A percentile compares a stretch with the other conserved stretches of the same genome.
Conservation (phyloP, 2,888 invertebrate species). For the Ypsolopha sequella region DNA sequence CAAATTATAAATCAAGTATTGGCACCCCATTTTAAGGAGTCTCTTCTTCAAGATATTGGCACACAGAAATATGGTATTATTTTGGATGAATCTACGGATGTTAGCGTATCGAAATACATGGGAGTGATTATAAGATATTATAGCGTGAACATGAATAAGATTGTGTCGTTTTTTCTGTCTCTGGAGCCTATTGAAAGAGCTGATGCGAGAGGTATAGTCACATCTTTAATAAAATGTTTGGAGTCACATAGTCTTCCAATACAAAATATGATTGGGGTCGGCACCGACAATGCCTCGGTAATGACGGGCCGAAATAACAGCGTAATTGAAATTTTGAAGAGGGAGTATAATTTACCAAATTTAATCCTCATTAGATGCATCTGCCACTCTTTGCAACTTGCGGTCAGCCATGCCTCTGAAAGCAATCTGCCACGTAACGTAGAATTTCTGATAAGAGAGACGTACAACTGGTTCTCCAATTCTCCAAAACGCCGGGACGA, state of each 20-base stretch:
- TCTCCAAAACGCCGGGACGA: conserved; percentile 8
- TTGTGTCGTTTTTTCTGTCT: conserved; percentile 10
- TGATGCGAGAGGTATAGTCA: conserved; percentile 14
- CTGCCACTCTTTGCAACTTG: conserved; percentile 22
- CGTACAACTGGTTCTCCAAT: conserved; percentile 21
- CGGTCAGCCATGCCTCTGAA: conserved; percentile 20
- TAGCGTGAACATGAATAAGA: conserved; percentile 7
- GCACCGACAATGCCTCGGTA: conserved; percentile 26
- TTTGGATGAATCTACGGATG: conserved; percentile 15
- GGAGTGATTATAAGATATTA: conserved; percentile 13
- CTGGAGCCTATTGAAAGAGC: conserved; percentile 10
- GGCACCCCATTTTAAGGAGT: too few relatives aligned
- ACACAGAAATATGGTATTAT: conserved; percentile 10
- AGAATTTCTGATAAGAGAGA: conserved; percentile 22
- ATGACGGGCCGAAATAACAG: conserved; percentile 24
- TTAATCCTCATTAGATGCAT: conserved; percentile 7
- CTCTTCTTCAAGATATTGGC: conserved; percentile 9
- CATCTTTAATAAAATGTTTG: conserved; percentile 11
- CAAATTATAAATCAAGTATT: too few relatives aligned
- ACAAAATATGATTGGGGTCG: conserved; percentile 20
- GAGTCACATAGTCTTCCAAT: conserved; percentile 7
- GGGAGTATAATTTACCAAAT: conserved; percentile 13
- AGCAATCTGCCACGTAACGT: conserved; percentile 21
- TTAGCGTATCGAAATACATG: conserved; percentile 7
- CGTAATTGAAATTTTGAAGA: conserved; percentile 18